Base-by-base conservation (phyloP, 2,888 invertebrate genomes). In the Drosophila neutralis region DNA sequence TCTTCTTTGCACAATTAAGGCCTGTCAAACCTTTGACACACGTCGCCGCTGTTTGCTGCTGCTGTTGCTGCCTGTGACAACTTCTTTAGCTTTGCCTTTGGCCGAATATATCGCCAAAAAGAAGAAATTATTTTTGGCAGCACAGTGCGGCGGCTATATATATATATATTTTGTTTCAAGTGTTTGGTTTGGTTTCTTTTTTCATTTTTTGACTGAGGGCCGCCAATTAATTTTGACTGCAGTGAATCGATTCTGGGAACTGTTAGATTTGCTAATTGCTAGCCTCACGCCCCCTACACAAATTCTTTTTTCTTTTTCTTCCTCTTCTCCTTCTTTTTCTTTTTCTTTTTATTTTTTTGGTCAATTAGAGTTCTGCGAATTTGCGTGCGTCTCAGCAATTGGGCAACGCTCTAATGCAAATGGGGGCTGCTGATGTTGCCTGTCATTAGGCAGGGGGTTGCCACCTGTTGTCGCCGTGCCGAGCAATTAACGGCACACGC, bases 1-100 rank as follows among this genome's bases (percentile, higher is more conserved):
- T n/a, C 62, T 27, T 61, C 48, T 77, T 57, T 54, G 74, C 69
- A 78, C 90, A 89, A 85, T 86, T 89, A 86, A 87, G 85, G 82
- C 85, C 88, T 90, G 90, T 83, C 87, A 88, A 91, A 90, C 84
- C 84, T 87, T 88, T 91, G 90, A 91, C 89, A 86, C 87, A 82
- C 82, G 82, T 77, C 78, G 69, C 77, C 45, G 45, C 59, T 49
- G 69, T 59, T 38, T 29, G 53, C 56, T 64, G 57, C 18, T 45
- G 15, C 21, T 61, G 57, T 42, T 42, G 60, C 33, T 27, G 72
- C 48, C 51, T 54, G 76, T 80, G 73, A 83, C 81, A 74, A 83
- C 81, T 83, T 87, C 79, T 76, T 86, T 74, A 70, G 67, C 65
- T 56, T 45, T 45, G 15, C 24, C 24, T 45, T 51, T 56, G 52